Percentiles rank a stretch among this genome's conserved stretches.
These are phyloP conservation scores for Cherax quadricarinatus DNA, from an alignment of 1,140 invertebrate genomes.

Conservation along the genomic window DNA sequence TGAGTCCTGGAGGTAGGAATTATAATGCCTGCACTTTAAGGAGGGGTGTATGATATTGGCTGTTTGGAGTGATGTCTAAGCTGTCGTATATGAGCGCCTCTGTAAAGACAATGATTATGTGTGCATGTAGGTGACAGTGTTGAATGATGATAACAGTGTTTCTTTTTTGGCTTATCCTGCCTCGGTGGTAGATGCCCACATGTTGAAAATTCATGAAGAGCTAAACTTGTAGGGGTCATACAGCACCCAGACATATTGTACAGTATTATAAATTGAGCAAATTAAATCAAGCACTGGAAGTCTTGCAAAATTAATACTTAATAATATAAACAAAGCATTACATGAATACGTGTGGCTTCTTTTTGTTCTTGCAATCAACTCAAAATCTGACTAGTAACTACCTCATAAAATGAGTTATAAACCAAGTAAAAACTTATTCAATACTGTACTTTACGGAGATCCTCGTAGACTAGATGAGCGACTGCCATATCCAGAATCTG, in stretches of 20 bases:
- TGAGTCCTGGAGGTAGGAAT: too few species aligned
- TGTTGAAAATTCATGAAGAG: too few species aligned
- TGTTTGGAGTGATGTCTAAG: too few species aligned
- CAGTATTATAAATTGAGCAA: neutral
- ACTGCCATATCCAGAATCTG: conserved; percentile 59
- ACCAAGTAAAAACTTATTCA: neutral
- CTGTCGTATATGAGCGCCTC: too few species aligned
- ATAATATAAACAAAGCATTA: neutral
- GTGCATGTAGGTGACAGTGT: too few species aligned
- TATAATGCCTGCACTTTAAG: too few species aligned
- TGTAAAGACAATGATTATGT: too few species aligned
- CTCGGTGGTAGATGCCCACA: too few species aligned
- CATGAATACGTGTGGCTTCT: neutral
- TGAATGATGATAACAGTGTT: too few species aligned
- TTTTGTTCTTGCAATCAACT: neutral
- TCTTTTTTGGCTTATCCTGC: too few species aligned
- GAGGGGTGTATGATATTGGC: too few species aligned
- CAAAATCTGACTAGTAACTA: neutral
- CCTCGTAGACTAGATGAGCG: conserved; percentile 27
- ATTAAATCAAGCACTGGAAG: neutral
- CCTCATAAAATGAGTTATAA: neutral
- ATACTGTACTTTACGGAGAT: conserved; percentile 25
- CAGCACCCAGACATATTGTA: neutral
- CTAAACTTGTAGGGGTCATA: neutral
- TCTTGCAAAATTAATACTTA: neutral